phyloP scores from a whole-genome alignment of 2,113 vertebrate species.

The Mobula birostris region DNA sequence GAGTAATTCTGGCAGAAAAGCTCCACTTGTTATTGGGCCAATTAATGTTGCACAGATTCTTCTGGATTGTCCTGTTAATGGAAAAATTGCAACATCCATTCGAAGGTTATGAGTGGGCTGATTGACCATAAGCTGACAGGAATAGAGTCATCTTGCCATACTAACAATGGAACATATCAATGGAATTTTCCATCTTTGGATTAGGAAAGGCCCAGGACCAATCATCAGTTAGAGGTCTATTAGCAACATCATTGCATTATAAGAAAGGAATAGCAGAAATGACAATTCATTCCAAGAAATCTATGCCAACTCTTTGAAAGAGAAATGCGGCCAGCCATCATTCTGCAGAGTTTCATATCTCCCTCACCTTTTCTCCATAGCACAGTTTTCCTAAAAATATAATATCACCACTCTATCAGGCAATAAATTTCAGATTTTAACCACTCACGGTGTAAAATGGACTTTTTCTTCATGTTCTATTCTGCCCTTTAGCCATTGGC shows the following conservation, averaged over 20 bases:
- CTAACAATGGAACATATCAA: not conserved
- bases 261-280: not conserved
- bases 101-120: not conserved
- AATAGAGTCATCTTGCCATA: not conserved
- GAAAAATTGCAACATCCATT: not conserved
- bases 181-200: not conserved
- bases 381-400: no score
- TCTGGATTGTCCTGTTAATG: not conserved
- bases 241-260: not conserved
- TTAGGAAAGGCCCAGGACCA: not conserved
- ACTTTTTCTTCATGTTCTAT: not conserved
- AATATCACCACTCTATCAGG: no score
- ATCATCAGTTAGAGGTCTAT: not conserved
- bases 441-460: not conserved
- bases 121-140: not conserved
- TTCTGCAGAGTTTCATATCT: no score
- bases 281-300: not conserved
- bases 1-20: not conserved
- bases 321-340: not conserved
- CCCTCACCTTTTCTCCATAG: no score
- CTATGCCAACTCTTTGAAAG: not conserved
- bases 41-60: not conserved
- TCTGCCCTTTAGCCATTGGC: not conserved
- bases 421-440: not conserved
- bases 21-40: not conserved